Evolutionary conservation across 2,888 invertebrate species (phyloP), one percentile per base, ranked within the genome.

Genomic region (Pinctada fucata): DNA sequence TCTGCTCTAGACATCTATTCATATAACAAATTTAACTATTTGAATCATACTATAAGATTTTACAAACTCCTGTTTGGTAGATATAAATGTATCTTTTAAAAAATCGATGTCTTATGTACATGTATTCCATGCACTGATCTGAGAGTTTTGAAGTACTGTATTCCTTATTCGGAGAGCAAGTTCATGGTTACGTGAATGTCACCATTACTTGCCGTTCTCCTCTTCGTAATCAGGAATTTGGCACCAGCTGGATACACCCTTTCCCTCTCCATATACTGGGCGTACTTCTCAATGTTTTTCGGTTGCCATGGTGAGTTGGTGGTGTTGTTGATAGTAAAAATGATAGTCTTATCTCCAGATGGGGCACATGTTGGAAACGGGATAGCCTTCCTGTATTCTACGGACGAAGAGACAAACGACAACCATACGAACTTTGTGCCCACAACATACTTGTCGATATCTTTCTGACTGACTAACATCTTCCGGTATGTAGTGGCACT

Each of bases 221-320:
- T 66, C 2, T 65, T 71, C 0, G 71, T 81, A 31, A 84, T 74
- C 2, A 58, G 3, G 73, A 85, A 85, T 49, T 64, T 65, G 6
- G 83, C 81, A 10, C 85, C 85, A 6, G 81, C 81, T 0, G 85
- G 85, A 67, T 85, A 85, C 2, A 82, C 78, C 52, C 85, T 82
- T 67, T 85, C 85, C 1, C 75, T 76, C 50, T 85, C 84, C 49
- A 69, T 68, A 47, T 80, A 83, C 10, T 63, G 58, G 2, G 85
- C 83, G 58, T 80, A 83, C 3, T 72, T 47, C n/a, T 82, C 81
- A 13, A 85, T 84, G 66, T 85, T 76, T 52, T 83, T 73, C 3
- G 83, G 85, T 52, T 80, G 79, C 82, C 84, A 83, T 2, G 67
- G 70, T 50, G 66, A 76, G 3, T 52, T 31, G 8, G 65, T 64